Conservation (phyloP, 2,113 vertebrate species). For the Rana temporaria region DNA sequence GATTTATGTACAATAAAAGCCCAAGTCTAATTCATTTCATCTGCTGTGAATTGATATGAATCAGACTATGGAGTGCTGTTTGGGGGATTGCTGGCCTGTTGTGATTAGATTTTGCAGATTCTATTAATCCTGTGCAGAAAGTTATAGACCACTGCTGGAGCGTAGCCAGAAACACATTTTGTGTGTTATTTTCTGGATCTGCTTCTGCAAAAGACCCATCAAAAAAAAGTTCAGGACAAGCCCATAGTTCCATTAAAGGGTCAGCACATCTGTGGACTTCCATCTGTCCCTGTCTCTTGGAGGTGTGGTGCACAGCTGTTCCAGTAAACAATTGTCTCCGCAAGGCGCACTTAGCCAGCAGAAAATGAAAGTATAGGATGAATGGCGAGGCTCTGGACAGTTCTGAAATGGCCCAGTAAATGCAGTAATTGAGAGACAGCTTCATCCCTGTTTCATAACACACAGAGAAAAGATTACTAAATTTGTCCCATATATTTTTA, state of each 20-base stretch:
- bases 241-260: slow-evolving; percentile 18
- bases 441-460: background rate
- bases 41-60: slow-evolving; percentile 30
- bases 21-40: slow-evolving; percentile 35
- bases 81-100: slow-evolving; percentile 32
- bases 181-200: slow-evolving; percentile 11
- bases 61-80: slow-evolving; percentile 27
- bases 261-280: slow-evolving; percentile 42
- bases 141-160: slow-evolving; percentile 3
- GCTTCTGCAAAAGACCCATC: slow-evolving; percentile 11
- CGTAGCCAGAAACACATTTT: slow-evolving; percentile 11
- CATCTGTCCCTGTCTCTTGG: slow-evolving; percentile 25
- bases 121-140: slow-evolving; percentile 35
- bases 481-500: background rate
- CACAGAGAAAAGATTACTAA: background rate
- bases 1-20: slow-evolving; percentile 27
- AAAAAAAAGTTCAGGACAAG: slow-evolving; percentile 27
- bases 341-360: background rate
- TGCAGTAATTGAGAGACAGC: slow-evolving; percentile 3
- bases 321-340: slow-evolving; percentile 32
- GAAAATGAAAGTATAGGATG: slow-evolving; percentile 9
- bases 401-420: slow-evolving; percentile 15
- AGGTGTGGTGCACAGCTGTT: slow-evolving; percentile 45
- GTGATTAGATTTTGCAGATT: slow-evolving; percentile 50
- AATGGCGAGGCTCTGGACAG: slow-evolving; percentile 1